A percentile compares a stretch with the other conserved stretches of the same genome.
These are phyloP conservation scores for Melanogrammus aeglefinus DNA, from an alignment of 2,797 vertebrate species.

Conservation along the genomic window DNA sequence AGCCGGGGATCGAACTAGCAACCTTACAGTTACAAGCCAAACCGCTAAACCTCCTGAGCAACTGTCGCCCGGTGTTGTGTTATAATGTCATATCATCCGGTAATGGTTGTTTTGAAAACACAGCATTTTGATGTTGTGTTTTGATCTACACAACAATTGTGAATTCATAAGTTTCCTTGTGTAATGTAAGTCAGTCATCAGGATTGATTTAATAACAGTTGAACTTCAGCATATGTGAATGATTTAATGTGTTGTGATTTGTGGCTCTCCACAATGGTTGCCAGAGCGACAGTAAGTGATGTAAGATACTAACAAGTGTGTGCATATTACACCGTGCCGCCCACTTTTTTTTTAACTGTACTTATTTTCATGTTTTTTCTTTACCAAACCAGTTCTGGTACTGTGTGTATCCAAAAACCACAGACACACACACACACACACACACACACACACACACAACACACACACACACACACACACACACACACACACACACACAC, in stretches of 20 bases:
- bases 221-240: background rate
- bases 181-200: background rate
- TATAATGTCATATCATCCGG: too few relatives aligned
- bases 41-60: too few relatives aligned
- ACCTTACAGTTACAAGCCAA: too few relatives aligned
- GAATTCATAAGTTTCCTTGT: background rate
- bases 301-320: background rate
- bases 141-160: background rate
- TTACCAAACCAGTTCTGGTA: background rate
- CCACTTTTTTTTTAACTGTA: background rate
- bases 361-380: background rate
- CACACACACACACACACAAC: background rate
- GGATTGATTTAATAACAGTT: background rate
- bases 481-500: too few relatives aligned
- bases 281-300: background rate
- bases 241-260: background rate
- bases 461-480: too few relatives aligned
- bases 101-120: background rate
- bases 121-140: background rate
- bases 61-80: too few relatives aligned
- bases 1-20: too few relatives aligned
- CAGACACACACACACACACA: background rate
- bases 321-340: background rate
- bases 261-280: background rate
- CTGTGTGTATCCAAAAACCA: background rate